Base-by-base conservation (phyloP, 2,113 vertebrate genomes). In the Thalassarche chlororhynchos region DNA sequence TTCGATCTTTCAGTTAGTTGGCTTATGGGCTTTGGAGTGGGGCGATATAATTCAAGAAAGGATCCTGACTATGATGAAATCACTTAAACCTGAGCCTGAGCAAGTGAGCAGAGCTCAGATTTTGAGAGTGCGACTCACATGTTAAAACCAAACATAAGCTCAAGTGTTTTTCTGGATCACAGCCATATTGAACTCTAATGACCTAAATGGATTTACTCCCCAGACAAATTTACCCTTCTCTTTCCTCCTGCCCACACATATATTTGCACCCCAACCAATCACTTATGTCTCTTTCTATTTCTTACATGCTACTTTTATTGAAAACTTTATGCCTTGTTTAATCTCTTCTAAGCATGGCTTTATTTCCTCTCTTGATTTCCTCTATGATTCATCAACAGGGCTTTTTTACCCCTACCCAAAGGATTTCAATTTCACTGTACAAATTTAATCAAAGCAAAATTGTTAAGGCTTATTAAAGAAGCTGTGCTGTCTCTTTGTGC, bases 381-480 rank as follows among this genome's bases (percentile, higher is more conserved):
- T 92, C 21, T 90, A 16, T 62, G 69, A 85, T 94, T 91, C 74
- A 76, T 91, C 65, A 77, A 26, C 17, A 54, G 7, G 17, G 44
- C 4, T 83, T 88, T 94, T 92, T 94, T 88, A 26, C 14, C 64
- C 21, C n/a, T 72, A 54, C 54, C 42, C 52, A 76, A 90, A 79
- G 47, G 51, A 93, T 90, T 96, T 97, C 32, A 82, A 15, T 72
- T 95, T 74, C 54, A 74, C 17, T 62, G 58, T 79, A 86, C 29
- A 89, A 91, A 71, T 51, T 84, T 79, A 88, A 90, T 93, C 78
- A 94, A 85, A 96, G 19, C 28, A 90, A 93, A 96, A 9, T 89
- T 79, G 69, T 89, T 87, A 91, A 65, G n/a, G 38, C 69, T 91
- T 87, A 82, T 95, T 95, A 94, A 96, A 88, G 70, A 68, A 62